Percentiles rank a stretch among this genome's conserved stretches.
These are phyloP conservation scores for Ormyrus rosae DNA, from an alignment of 2,888 invertebrate genomes.

Conservation along the genomic window DNA sequence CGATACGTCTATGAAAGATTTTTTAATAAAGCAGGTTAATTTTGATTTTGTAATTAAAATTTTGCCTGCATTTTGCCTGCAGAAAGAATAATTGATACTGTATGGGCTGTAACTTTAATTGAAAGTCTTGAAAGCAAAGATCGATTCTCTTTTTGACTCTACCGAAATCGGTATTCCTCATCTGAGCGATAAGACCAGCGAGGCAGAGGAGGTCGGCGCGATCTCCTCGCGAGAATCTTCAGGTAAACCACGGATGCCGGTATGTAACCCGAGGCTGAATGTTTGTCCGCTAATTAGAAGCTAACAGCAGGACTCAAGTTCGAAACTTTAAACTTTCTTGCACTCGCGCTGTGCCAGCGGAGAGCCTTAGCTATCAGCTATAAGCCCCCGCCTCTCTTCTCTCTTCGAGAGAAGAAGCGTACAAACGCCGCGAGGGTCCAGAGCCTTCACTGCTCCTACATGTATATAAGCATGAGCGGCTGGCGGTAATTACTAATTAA, in stretches of 20 bases:
- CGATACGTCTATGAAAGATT: no score
- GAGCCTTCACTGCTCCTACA: not conserved
- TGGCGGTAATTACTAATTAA: slow-evolving; percentile 74
- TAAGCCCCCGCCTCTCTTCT: not conserved
- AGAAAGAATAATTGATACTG: no score
- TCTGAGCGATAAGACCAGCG: no score
- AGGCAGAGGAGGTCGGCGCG: not conserved
- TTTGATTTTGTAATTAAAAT: no score
- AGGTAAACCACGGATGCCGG: slow-evolving; percentile 58
- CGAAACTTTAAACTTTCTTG: slow-evolving; percentile 74
- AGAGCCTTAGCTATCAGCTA: slow-evolving; percentile 45
- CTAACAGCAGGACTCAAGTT: slow-evolving; percentile 73
- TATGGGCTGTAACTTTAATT: no score
- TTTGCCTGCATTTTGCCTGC: no score
- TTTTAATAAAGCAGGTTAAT: no score
- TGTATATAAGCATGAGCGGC: slow-evolving; percentile 55
- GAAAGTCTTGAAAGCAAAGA: no score
- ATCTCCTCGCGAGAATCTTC: slow-evolving; percentile 24
- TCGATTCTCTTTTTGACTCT: no score
- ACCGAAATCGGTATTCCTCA: no score
- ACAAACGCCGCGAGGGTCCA: not conserved
- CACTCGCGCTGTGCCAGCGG: slow-evolving; percentile 55
- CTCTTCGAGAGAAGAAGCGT: slow-evolving; percentile 19
- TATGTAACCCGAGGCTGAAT: slow-evolving; percentile 68
- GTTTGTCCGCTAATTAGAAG: slow-evolving; percentile 76